Base-by-base conservation (phyloP, 2,797 vertebrate species). In the Diplodus sargus region DNA sequence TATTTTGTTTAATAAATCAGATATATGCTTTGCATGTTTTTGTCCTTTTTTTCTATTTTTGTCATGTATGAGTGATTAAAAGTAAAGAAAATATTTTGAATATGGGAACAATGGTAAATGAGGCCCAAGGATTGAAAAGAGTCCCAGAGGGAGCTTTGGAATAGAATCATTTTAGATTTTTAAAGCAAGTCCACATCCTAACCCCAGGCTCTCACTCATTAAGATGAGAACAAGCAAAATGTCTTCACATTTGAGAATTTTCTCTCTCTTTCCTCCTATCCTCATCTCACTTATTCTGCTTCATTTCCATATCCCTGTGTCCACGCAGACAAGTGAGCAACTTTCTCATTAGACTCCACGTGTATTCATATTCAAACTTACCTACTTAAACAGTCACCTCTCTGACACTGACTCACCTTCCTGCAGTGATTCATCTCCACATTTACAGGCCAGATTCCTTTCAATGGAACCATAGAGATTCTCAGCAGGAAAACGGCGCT, bases 401-500 rank as follows among this genome's bases (percentile, higher is more conserved):
- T 62, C 67, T 70, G 23, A 59, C 56, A 47, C 14, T 14, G 49
- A 74, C 60, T 78, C 57, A 70, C 61, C 49, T 61, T 47, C 64
- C 66, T 52, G 65, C 70, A 66, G 12, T 18, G 68, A 71, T 83
- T 81, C 62, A 78, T 77, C 72, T 81, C 22, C 75, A 56, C 62
- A 59, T 78, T 80, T 52, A 73, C 74, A 25, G 70, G 52, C 53
- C 60, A 64, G 52, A 74, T 78, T 85, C 30, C 62, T 84, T 88
- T 85, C 76, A 78, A 3, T 66, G 51, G 61, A 87, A 82, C 57
- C 47, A 23, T 30, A 52, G 49, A 90, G 66, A 74, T 83, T 76
- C 85, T 76, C 64, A 82, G 86, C 71, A 74, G 78, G 84, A 87
- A 88, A 79, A 76, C 74, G 30, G 48, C 9, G 39, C 72, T 82